phyloP scores from a whole-genome alignment of 92 coral and sea anemone genomes.

The Isaurus tuberculatus region DNA sequence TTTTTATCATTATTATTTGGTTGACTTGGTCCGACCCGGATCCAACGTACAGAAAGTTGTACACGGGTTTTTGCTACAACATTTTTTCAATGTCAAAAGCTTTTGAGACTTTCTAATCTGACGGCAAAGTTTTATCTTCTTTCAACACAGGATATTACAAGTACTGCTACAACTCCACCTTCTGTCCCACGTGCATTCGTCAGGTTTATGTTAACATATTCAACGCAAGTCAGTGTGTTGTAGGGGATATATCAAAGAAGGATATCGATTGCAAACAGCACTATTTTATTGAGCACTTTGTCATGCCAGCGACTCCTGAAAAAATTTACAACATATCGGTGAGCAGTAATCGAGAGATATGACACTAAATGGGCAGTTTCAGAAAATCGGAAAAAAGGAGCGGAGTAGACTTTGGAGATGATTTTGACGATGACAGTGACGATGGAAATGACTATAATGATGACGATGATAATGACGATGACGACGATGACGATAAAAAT shows the following conservation, averaged over 20 bases:
- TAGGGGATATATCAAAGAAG: background rate
- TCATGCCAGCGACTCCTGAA: background rate
- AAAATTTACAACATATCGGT: slow-evolving; percentile 13
- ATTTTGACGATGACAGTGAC: too few species aligned
- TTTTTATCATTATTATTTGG: too few species aligned
- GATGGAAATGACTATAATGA: too few species aligned
- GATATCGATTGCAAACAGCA: slow-evolving; percentile 28
- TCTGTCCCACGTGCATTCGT: slow-evolving; percentile 25
- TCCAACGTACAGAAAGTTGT: too few species aligned
- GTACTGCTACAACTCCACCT: slow-evolving; percentile 23
- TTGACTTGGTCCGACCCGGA: too few species aligned
- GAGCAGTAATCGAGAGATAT: background rate
- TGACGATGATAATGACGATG: too few species aligned
- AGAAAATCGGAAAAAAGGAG: too few species aligned
- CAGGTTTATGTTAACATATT: slow-evolving; percentile 37
- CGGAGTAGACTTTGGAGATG: background rate
- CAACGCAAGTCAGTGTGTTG: background rate
- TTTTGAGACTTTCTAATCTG: background rate
- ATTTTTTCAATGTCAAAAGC: background rate
- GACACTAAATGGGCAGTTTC: background rate
- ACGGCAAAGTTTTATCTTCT: background rate
- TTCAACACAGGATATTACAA: slow-evolving; percentile 18
- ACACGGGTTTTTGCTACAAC: too few species aligned
- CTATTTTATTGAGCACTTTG: background rate
- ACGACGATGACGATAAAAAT: too few species aligned